Evolutionary conservation across 1,140 invertebrate species (phyloP), one percentile per base, ranked within the genome.

Genomic region (Oreohelix idahoensis): DNA sequence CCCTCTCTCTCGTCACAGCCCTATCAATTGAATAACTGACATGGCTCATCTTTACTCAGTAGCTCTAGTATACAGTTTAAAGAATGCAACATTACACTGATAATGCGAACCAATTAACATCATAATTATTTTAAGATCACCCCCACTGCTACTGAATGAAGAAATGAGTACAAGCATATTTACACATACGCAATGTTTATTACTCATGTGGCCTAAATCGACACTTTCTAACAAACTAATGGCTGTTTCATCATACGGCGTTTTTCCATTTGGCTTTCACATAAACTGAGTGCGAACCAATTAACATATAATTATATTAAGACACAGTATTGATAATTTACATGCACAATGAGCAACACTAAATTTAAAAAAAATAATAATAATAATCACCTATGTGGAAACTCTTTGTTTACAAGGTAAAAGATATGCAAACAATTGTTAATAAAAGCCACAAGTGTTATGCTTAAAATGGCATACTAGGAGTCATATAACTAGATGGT

Each of bases 101-200:
- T n/a, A n/a, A n/a, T n/a, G n/a, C n/a, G n/a, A n/a, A n/a, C n/a
- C n/a, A n/a, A n/a, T n/a, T n/a, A n/a, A n/a, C n/a, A n/a, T n/a
- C n/a, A n/a, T n/a, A n/a, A n/a, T n/a, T n/a, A n/a, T n/a, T n/a
- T n/a, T n/a, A n/a, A n/a, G n/a, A n/a, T n/a, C n/a, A n/a, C n/a
- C n/a, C n/a, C n/a, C n/a, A n/a, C n/a, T n/a, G n/a, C n/a, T n/a
- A n/a, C n/a, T n/a, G n/a, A n/a, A n/a, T n/a, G n/a, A n/a, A n/a
- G n/a, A n/a, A n/a, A n/a, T n/a, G n/a, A n/a, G n/a, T n/a, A n/a
- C n/a, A n/a, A n/a, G n/a, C n/a, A n/a, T n/a, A n/a, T n/a, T n/a
- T n/a, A 79, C 53, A 80, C 79, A 80, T 71, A 80, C 69, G 79
- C 79, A 80, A 8, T 42, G 35, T 80, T 80, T 80, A 69, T 79